Evolutionary conservation across 2,113 vertebrate genomes (phyloP).

Genomic region (Cryptomyrus ogoouensis): DNA sequence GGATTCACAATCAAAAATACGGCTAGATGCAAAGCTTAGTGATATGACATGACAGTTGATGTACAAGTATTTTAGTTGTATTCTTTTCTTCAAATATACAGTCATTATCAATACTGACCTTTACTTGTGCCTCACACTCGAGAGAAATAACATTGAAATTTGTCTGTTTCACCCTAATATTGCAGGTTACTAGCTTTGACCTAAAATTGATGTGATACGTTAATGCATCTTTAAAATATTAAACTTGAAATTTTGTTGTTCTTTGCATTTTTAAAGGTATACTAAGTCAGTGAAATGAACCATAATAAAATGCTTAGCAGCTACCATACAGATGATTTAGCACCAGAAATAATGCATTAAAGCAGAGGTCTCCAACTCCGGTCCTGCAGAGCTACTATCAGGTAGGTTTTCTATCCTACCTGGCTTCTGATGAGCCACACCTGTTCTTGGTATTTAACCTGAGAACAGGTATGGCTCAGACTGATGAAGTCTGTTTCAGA

Average conservation of each 20-base stretch:
- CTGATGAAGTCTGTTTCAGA: too few species aligned
- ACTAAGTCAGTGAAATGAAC: neutral
- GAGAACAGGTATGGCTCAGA: too few species aligned
- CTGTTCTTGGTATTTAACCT: too few species aligned
- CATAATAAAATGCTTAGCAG: neutral
- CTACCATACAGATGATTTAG: neutral
- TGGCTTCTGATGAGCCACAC: too few species aligned
- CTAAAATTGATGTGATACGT: neutral
- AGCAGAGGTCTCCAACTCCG: too few species aligned
- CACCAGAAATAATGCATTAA: neutral
- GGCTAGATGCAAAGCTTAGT: neutral
- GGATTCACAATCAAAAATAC: neutral
- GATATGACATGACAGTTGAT: neutral
- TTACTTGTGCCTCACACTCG: neutral
- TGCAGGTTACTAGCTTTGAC: neutral
- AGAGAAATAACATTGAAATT: neutral
- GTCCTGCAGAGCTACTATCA: too few species aligned
- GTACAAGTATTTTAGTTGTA: neutral
- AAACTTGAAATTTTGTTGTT: neutral
- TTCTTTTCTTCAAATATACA: neutral
- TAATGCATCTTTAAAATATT: neutral
- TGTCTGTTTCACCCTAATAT: neutral
- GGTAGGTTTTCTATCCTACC: too few species aligned
- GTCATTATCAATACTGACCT: neutral
- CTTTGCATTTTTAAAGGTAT: neutral